Evolutionary conservation across 1,140 invertebrate genomes (phyloP).

Genomic region (Euwallacea similis): DNA sequence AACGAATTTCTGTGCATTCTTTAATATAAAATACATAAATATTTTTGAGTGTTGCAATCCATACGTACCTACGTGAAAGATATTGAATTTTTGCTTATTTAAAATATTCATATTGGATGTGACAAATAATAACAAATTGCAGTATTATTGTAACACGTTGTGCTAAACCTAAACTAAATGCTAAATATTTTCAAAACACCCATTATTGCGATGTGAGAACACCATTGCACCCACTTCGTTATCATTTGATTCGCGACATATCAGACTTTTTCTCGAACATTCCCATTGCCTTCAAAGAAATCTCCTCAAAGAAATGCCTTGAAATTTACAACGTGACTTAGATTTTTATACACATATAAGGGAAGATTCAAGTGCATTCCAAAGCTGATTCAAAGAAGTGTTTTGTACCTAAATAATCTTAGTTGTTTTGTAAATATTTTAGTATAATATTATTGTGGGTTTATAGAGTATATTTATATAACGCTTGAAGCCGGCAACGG

Average conservation of each 20-base stretch:
- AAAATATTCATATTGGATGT: too few relatives aligned
- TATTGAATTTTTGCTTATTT: too few relatives aligned
- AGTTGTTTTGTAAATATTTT: constrained; percentile 11
- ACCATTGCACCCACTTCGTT: background rate
- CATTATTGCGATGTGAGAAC: background rate
- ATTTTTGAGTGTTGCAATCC: too few relatives aligned
- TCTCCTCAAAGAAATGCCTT: background rate
- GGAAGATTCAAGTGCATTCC: background rate
- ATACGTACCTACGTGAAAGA: too few relatives aligned
- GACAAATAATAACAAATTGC: background rate
- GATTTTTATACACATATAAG: background rate
- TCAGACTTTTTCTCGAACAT: background rate
- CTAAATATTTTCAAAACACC: background rate
- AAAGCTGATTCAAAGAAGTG: background rate
- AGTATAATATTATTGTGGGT: background rate
- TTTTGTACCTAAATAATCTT: constrained; percentile 11
- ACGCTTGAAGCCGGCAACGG: too few relatives aligned
- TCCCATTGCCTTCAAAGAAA: background rate
- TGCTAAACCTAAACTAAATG: constrained; percentile 8
- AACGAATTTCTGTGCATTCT: too few relatives aligned
- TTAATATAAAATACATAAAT: too few relatives aligned
- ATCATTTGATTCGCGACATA: constrained; percentile 7
- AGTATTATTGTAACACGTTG: constrained; percentile 16
- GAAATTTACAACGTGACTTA: background rate
- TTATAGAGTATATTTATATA: constrained; percentile 3